Conservation (phyloP, 2,797 vertebrate genomes). For the Sciaenops ocellatus region DNA sequence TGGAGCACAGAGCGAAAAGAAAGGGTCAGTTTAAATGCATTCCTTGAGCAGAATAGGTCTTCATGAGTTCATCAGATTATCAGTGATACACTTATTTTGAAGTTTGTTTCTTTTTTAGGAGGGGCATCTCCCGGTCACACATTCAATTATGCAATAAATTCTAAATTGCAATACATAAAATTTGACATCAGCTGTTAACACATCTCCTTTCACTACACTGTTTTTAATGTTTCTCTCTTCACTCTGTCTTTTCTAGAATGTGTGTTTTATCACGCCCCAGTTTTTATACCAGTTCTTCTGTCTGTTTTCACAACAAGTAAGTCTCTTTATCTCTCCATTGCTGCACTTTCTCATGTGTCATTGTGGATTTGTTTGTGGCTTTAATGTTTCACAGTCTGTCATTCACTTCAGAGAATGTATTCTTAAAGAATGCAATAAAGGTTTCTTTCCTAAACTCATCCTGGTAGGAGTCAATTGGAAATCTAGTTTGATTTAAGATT, state of each 20-base stretch:
- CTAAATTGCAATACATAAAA: neutral
- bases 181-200: neutral
- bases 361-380: slow-evolving; percentile 30
- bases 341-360: slow-evolving; percentile 22
- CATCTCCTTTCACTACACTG: slow-evolving; percentile 12
- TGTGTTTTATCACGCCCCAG: slow-evolving; percentile 99
- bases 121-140: neutral
- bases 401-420: neutral
- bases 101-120: neutral
- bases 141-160: neutral
- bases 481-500: neutral
- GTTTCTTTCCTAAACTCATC: too few relatives aligned
- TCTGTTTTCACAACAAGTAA: slow-evolving; percentile 99
- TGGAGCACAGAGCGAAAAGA: too few relatives aligned
- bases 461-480: neutral
- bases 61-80: neutral
- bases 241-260: slow-evolving; percentile 92
- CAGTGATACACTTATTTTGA: neutral
- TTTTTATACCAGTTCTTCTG: slow-evolving; percentile 99
- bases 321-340: slow-evolving; percentile 73
- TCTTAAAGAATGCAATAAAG: neutral
- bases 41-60: neutral
- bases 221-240: slow-evolving; percentile 64
- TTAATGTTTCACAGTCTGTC: slow-evolving; percentile 26
- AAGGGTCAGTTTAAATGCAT: neutral